Evolutionary conservation across 2,113 vertebrate genomes (phyloP).

Genomic region (Chaenocephalus aceratus): DNA sequence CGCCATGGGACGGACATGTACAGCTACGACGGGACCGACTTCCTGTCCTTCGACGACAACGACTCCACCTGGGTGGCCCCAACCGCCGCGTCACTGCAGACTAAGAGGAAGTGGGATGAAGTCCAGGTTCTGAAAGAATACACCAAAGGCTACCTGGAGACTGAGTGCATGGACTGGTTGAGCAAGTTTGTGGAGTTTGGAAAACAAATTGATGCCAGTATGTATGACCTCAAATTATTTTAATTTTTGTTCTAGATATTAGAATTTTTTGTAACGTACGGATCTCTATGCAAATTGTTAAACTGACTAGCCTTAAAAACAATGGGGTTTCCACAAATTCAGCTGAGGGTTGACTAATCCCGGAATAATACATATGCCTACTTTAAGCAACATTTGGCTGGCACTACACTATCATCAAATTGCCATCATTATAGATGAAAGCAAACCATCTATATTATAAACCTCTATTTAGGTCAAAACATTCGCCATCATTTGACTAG

Average conservation of each 20-base stretch:
- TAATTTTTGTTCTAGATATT: not conserved
- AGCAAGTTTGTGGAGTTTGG: not conserved
- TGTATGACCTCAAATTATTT: constrained; percentile 4
- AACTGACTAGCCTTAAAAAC: not conserved
- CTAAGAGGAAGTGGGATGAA: constrained; percentile 74
- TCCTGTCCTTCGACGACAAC: constrained; percentile 66
- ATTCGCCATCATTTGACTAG: too few relatives aligned
- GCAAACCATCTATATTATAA: too few relatives aligned
- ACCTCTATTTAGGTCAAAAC: too few relatives aligned
- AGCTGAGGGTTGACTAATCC: too few relatives aligned
- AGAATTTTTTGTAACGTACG: not conserved
- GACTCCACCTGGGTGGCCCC: constrained; percentile 51
- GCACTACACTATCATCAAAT: too few relatives aligned
- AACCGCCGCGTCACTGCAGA: accelerated
- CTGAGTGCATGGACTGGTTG: constrained; percentile 74
- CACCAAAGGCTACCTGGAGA: constrained; percentile 79
- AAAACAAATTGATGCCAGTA: not conserved
- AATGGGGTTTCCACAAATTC: too few relatives aligned
- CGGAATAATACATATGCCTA: too few relatives aligned
- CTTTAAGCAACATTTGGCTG: too few relatives aligned
- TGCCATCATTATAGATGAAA: too few relatives aligned
- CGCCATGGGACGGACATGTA: constrained; percentile 44
- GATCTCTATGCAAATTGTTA: not conserved
- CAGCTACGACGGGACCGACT: constrained; percentile 73
- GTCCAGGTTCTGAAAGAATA: constrained; percentile 69